Evolutionary conservation across 2,797 vertebrate species (phyloP), one percentile per base, ranked within the genome.

Genomic region (Triplophysa yarkandensis): DNA sequence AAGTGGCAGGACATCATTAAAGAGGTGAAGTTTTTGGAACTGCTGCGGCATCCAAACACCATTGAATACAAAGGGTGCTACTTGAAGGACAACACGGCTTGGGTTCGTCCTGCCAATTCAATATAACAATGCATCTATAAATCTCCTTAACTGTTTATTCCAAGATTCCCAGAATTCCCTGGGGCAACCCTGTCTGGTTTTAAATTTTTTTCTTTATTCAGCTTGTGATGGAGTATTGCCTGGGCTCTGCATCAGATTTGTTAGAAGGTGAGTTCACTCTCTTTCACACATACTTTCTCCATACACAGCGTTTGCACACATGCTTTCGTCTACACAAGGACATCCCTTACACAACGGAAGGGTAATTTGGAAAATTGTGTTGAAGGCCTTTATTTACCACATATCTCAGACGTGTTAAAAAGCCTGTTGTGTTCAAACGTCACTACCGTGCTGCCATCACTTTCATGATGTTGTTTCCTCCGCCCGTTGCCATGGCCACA

Each of bases 1-100:
- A 98, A 99, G 92, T 99, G 97, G 97, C 97, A 99, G 89, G 97
- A 99, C 92, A 98, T 99, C 89, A 96, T 99, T 86, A 99, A 99
- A 86, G 97, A 99, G 91, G 96, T 99, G 80, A 96, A 95, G 85
- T 99, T 99, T 91, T 89, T 99, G 79, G 93, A 90, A 74, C 95
- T 98, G 81, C 92, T 99, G 80, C 95, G 95, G 82, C 97, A 99
- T 85, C 97, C 97, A 69, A 99, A 98, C 90, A 98, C 96, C 58
- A 98, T 99, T 4, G 97, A 98, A 64, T 99, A 98, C 82, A 99
- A 98, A 92, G 97, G 97, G 81, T 99, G 97, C 92, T 99, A 98
- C 88, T 88, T 99, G 88, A 99, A 98, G 83, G 97, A 98, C 74
- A 96, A 98, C 83, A 99, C 97, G 17, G 97, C 97, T 21, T 99